phyloP scores from a whole-genome alignment of 2,113 vertebrate genomes.

The Phaethon lepturus region DNA sequence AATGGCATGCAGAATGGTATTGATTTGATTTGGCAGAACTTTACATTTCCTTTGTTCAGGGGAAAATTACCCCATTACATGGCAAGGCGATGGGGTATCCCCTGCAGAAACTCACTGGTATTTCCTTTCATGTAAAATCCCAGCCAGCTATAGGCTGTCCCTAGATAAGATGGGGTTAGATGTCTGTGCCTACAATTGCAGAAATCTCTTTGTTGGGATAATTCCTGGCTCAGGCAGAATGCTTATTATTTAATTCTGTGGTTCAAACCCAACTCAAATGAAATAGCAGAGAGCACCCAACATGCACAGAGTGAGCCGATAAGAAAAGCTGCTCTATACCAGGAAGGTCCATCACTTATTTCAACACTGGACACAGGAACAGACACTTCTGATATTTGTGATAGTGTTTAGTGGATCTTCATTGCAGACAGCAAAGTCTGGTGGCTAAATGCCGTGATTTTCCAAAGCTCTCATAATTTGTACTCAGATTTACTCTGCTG shows the following conservation, averaged over 20 bases:
- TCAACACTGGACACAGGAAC: neutral
- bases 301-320: neutral
- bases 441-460: neutral
- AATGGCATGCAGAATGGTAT: neutral
- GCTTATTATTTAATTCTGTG: neutral
- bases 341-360: neutral
- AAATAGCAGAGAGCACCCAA: neutral
- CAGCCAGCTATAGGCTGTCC: neutral
- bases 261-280: neutral
- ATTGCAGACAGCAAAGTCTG: neutral
- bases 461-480: neutral
- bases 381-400: neutral
- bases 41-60: neutral
- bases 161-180: neutral
- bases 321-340: neutral
- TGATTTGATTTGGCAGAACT: neutral
- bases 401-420: neutral
- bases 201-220: neutral
- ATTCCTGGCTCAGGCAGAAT: neutral
- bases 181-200: neutral
- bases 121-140: neutral
- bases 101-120: neutral
- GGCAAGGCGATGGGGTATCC: neutral
- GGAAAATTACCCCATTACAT: neutral
- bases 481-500: neutral